Percentiles rank a stretch among this genome's conserved stretches.
Evolutionary conservation across 2,888 invertebrate genomes (phyloP).

Genomic region (Caradrina clavipalpis): DNA sequence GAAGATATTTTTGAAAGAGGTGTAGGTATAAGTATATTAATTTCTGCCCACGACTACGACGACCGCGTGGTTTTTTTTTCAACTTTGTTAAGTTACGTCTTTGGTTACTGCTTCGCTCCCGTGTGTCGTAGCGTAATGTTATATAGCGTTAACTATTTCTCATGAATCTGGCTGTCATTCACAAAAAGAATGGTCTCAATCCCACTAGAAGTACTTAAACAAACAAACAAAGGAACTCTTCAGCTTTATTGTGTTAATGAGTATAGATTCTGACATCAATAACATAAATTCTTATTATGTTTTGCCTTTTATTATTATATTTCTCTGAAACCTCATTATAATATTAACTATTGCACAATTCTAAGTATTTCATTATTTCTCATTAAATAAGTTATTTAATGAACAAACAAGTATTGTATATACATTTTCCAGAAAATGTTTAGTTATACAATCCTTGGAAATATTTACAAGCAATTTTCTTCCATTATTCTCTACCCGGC

Average conservation of each 20-base stretch:
- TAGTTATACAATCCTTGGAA: conserved; percentile 12
- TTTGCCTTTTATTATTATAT: not conserved
- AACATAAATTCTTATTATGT: not conserved
- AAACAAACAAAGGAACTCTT: too few species aligned
- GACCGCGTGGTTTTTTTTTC: too few species aligned
- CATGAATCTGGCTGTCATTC: too few species aligned
- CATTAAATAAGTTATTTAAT: not conserved
- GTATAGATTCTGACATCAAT: not conserved
- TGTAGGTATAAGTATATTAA: too few species aligned
- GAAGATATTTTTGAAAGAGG: not conserved
- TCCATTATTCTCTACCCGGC: conserved; percentile 24
- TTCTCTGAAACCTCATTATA: not conserved
- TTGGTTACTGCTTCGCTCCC: too few species aligned
- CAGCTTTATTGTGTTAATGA: too few species aligned
- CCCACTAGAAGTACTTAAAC: too few species aligned
- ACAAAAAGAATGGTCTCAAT: too few species aligned
- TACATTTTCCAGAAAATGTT: not conserved
- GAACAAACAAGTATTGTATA: not conserved
- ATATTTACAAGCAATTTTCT: conserved; percentile 51
- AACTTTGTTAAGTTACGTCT: too few species aligned
- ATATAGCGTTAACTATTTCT: too few species aligned
- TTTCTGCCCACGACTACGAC: too few species aligned
- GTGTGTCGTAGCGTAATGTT: too few species aligned
- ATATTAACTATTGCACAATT: not conserved
- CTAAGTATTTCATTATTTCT: not conserved